Evolutionary conservation across 1,140 invertebrate genomes (phyloP).

Genomic region (Drosophila obscura): DNA sequence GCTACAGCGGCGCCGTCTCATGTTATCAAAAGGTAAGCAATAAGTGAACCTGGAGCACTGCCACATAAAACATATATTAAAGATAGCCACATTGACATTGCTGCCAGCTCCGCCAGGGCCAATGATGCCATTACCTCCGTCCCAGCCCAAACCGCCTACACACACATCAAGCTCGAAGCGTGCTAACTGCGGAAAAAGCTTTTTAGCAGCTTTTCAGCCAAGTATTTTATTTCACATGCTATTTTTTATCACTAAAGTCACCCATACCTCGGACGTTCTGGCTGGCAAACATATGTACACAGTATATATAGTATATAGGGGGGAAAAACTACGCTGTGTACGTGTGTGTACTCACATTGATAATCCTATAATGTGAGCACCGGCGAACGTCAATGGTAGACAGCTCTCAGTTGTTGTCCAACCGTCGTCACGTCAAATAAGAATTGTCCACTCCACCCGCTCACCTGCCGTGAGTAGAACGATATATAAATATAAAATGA

Average conservation of each 20-base stretch:
- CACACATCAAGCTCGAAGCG: not conserved
- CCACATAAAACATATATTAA: no score
- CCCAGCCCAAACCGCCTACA: no score
- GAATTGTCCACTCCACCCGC: conserved; percentile 29
- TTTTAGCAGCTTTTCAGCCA: conserved; percentile 36
- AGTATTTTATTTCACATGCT: conserved; percentile 21
- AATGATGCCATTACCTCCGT: no score
- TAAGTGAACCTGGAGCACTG: no score
- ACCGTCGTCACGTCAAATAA: conserved; percentile 65
- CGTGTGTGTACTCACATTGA: conserved; percentile 16
- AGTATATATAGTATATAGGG: no score
- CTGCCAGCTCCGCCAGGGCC: no score
- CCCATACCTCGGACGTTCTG: not conserved
- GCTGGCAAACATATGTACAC: no score
- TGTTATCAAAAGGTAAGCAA: no score
- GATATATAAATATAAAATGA: conserved; percentile 14
- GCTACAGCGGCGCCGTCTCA: no score
- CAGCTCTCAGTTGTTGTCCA: conserved; percentile 62
- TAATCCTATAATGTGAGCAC: conserved; percentile 45
- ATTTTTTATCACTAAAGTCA: conserved; percentile 44
- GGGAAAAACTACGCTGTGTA: not conserved
- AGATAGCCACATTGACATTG: no score
- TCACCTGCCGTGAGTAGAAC: conserved; percentile 46
- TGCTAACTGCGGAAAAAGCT: conserved; percentile 37
- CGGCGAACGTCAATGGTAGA: conserved; percentile 44